Percentiles rank a stretch among this genome's conserved stretches.
These are phyloP conservation scores for pig (Sus scrofa) DNA, from an alignment of 2,113 vertebrate genomes.

Conservation along the genomic window DNA sequence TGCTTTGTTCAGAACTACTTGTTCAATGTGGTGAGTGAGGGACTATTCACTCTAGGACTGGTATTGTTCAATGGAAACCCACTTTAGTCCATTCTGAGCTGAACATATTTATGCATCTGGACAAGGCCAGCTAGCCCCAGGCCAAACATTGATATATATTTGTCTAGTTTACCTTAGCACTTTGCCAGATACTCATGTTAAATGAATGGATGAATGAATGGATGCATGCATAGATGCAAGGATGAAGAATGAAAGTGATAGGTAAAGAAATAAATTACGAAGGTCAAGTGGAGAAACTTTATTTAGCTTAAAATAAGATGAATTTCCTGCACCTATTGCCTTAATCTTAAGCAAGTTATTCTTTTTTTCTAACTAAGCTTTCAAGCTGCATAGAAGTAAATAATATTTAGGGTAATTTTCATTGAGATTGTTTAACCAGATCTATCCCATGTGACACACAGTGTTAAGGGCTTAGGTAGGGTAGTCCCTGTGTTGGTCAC, in stretches of 20 bases:
- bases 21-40: background rate
- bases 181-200: background rate
- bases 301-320: background rate
- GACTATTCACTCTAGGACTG: background rate
- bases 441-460: fast-evolving
- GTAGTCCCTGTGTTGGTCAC: background rate
- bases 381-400: background rate
- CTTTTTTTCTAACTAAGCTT: background rate
- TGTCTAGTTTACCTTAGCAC: background rate
- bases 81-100: background rate
- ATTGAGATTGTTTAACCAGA: background rate
- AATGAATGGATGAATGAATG: background rate
- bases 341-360: background rate
- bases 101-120: background rate
- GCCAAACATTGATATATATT: background rate
- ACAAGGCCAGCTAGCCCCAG: background rate
- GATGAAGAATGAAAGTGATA: background rate
- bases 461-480: background rate
- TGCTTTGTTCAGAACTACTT: background rate
- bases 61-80: background rate
- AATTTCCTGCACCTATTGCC: background rate
- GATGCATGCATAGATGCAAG: background rate
- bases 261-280: background rate
- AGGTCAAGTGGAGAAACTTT: background rate
- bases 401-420: background rate